Base-by-base conservation (phyloP, 2,797 vertebrate genomes). In the Microcaecilia unicolor region DNA sequence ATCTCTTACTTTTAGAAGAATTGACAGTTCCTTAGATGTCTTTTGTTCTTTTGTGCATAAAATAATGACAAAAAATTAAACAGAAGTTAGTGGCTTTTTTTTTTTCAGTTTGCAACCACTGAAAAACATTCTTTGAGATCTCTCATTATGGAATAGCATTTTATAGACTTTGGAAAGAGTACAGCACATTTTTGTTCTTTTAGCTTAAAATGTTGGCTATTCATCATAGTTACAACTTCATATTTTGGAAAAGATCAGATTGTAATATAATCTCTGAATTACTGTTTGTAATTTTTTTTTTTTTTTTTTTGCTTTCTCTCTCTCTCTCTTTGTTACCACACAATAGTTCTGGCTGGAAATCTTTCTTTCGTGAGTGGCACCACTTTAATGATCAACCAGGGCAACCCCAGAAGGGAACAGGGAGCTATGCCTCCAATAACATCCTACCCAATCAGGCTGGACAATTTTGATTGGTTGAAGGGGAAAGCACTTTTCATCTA, bases 121-220 rank as follows among this genome's bases (percentile, higher is more conserved):
- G 58, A 33, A 65, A 29, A 48, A 10, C 50, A 57, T 53, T 53
- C 45, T 44, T 66, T 58, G 58, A 78, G 70, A 68, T 74, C 62
- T 67, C 66, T 76, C 70, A 68, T 77, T 80, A 68, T 35, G 75
- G 61, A 77, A 76, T 74, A 74, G 70, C 70, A 58, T 60, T 50
- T 64, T 76, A 60, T 72, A 68, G 61, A 74, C 56, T 31, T 47
- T 48, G 54, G 67, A 76, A 75, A 72, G 43, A 60, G 77, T 74
- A 77, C 58, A 77, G 32, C 45, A 72, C 52, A 48, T 44, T 51
- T 55, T 67, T 70, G 62, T 70, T 47, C 67, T 75, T 77, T 74
- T 34, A 74, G 74, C 67, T 74, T 47, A 52, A 59, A 66, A 53
- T 64, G 67, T 70, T 70, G 63, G 54, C 59, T 72, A 57, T 34